phyloP scores from a whole-genome alignment of 2,888 invertebrate genomes.

The Argyresthia goedartella region DNA sequence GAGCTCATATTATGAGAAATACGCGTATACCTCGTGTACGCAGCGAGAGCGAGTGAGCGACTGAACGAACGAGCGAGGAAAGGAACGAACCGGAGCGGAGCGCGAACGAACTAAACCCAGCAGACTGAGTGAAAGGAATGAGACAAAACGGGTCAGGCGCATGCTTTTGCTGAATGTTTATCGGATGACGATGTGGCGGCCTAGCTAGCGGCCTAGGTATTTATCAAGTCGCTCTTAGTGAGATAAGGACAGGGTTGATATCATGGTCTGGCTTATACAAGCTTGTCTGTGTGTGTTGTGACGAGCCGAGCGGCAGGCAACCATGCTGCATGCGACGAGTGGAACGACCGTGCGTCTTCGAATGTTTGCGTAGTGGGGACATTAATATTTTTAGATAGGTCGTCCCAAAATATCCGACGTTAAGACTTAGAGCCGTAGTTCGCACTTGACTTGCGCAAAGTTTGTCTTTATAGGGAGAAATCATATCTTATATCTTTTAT shows the following conservation, averaged over 20 bases:
- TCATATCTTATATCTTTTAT: too few species aligned
- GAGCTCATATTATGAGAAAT: constrained; percentile 57
- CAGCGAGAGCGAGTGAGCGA: constrained; percentile 55
- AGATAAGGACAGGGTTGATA: constrained; percentile 60
- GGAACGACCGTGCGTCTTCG: constrained; percentile 19
- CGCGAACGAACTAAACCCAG: constrained; percentile 53
- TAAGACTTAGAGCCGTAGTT: constrained; percentile 32
- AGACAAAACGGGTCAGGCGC: constrained; percentile 63
- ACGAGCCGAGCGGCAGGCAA: constrained; percentile 15
- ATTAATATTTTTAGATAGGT: constrained; percentile 51
- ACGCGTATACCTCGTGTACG: constrained; percentile 48
- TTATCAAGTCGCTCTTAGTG: constrained; percentile 42
- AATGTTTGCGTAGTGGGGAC: constrained; percentile 41
- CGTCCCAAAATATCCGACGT: constrained; percentile 49
- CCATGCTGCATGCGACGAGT: constrained; percentile 20
- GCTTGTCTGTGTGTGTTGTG: constrained; percentile 18
- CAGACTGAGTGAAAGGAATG: constrained; percentile 51
- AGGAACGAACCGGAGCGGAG: constrained; percentile 7
- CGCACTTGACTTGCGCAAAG: constrained; percentile 34
- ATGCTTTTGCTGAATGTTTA: constrained; percentile 65
- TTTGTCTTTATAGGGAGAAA: too few species aligned
- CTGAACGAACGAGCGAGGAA: constrained; percentile 36
- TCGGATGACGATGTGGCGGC: constrained; percentile 35
- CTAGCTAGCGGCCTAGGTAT: too few species aligned
- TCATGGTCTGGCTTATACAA: constrained; percentile 17